A percentile compares a stretch with the other conserved stretches of the same genome.
Conservation (phyloP, 2,888 invertebrate genomes). For the Melinaea marsaeus region DNA sequence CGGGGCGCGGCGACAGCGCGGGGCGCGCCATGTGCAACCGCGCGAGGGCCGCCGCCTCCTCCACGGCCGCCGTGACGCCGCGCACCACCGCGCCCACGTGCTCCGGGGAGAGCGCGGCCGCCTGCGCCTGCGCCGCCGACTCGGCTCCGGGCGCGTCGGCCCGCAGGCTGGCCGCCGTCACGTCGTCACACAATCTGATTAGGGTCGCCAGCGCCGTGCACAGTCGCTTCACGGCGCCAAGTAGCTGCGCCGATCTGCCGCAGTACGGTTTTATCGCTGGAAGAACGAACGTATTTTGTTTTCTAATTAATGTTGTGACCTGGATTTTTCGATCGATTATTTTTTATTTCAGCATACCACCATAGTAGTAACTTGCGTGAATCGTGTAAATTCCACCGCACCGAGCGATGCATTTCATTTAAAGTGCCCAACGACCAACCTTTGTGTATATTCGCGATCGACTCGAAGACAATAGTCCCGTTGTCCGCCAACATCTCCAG, state of each 20-base stretch:
- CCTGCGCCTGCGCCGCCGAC: constrained; percentile 46
- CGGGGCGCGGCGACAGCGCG: constrained; percentile 65
- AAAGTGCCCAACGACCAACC: constrained; percentile 48
- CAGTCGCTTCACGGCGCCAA: constrained; percentile 90
- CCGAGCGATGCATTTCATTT: no score
- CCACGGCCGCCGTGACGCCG: constrained; percentile 63
- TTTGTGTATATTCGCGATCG: constrained; percentile 91
- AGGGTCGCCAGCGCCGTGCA: constrained; percentile 91
- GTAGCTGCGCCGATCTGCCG: constrained; percentile 80
- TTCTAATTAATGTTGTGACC: not conserved
- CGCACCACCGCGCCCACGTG: constrained; percentile 65
- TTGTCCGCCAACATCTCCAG: constrained; percentile 95
- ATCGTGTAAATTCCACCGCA: no score
- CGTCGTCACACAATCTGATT: constrained; percentile 93
- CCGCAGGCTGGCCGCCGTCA: constrained; percentile 85
- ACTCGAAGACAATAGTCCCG: constrained; percentile 95
- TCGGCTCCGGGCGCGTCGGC: constrained; percentile 69
- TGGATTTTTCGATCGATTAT: no score
- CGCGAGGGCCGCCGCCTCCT: constrained; percentile 82
- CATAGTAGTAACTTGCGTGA: no score
- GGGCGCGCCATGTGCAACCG: constrained; percentile 87
- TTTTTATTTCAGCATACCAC: no score
- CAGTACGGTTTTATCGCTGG: constrained; percentile 75
- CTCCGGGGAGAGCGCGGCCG: constrained; percentile 61
- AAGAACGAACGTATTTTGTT: constrained; percentile 35